Conservation (phyloP, 2,797 vertebrate genomes). For the Sitta carolinensis region DNA sequence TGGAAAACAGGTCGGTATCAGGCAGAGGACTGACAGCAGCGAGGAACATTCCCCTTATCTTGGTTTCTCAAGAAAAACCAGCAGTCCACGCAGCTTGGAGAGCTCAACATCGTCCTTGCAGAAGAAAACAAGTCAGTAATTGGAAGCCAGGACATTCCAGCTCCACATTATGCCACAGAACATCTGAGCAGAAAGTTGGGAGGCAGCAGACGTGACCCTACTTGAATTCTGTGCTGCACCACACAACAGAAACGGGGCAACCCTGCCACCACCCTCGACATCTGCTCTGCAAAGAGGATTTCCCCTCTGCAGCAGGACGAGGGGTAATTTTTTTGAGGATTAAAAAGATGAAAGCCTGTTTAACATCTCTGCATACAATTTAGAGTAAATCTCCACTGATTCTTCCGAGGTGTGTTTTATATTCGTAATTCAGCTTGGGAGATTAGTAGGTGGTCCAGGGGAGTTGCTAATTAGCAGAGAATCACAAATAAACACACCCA, state of each 20-base stretch:
- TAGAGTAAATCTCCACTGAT: not conserved
- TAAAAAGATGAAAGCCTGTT: not conserved
- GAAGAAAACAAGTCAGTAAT: conserved; percentile 29
- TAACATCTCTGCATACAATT: not conserved
- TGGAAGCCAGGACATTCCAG: conserved; percentile 55
- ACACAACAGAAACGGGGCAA: not conserved
- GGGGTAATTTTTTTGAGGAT: not conserved
- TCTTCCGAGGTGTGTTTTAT: not conserved
- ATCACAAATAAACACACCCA: not conserved
- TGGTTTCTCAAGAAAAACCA: conserved; percentile 45
- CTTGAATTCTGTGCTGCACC: not conserved
- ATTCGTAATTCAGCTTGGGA: not conserved
- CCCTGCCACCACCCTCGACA: not conserved
- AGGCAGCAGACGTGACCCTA: not conserved
- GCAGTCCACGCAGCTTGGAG: conserved; percentile 6
- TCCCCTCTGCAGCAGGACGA: not conserved
- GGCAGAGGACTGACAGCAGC: not conserved
- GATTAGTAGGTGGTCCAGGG: not conserved
- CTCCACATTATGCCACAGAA: not conserved
- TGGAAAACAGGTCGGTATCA: not conserved
- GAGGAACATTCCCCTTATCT: conserved; percentile 6
- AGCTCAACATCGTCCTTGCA: conserved; percentile 11
- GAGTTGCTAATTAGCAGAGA: not conserved
- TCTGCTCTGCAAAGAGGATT: not conserved
- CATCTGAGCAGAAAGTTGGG: not conserved